Evolutionary conservation across 2,113 vertebrate genomes (phyloP), one percentile per base, ranked within the genome.

Genomic region (Cynopterus brachyotis): DNA sequence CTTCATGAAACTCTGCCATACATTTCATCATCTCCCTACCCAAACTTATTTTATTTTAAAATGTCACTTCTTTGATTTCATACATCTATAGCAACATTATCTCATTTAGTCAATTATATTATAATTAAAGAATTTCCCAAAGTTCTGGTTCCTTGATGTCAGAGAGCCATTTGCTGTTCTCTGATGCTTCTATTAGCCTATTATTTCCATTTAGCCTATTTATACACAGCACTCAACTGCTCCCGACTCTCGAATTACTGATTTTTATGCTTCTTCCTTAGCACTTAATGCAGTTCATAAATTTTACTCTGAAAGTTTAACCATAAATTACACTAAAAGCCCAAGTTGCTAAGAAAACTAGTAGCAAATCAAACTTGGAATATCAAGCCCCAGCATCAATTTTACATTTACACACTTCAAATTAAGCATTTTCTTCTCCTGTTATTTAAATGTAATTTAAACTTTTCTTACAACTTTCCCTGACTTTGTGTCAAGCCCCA

Each of bases 271-370:
- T 97, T 97, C 66, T 95, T 95, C 94, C 86, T 95, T 79, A 62
- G 91, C 94, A 75, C 83, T 97, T 98, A 98, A 96, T 98, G 96
- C 85, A 98, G 95, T 97, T 97, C 95, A 97, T 98, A 98, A 97
- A 98, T 97, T 98, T 93, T 57, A 78, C 91, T 92, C 79, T 96
- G 76, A 96, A 97, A 97, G 47, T 97, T 97, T 66, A 59, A 70
- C 72, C 92, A 91, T 96, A 96, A 97, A 97, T 97, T 86, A 97
- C 45, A 28, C 89, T 97, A 96, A 98, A 97, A 97, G 98, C 93
- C 87, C 85, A 91, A 92, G 78, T 95, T 94, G 59, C 98, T 62
- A 67, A 70, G 72, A 95, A 94, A 95, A 53, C 67, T 3, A 60
- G 80, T 82, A 64, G 40, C 81, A 92, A 95, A 96, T 97, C 95